These are phyloP conservation scores for Linurgus olivaceus DNA, from an alignment of 2,797 vertebrate genomes.

Conservation along the genomic window DNA sequence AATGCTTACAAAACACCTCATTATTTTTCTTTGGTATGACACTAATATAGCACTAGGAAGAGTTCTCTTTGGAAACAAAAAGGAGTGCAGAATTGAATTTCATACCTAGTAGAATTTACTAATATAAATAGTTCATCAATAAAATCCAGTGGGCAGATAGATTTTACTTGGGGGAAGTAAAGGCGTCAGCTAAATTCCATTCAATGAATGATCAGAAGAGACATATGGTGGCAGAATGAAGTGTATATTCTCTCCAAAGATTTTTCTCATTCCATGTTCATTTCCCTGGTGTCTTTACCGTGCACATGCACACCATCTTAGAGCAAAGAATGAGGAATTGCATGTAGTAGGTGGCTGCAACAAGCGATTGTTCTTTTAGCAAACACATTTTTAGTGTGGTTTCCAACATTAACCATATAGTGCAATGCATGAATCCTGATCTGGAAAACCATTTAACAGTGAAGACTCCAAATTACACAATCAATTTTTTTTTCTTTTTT, in stretches of 20 bases:
- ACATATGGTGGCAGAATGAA: background rate
- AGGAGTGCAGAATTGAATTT: background rate
- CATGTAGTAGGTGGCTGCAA: background rate
- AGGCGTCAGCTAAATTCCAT: background rate
- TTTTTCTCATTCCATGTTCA: slow-evolving; percentile 35
- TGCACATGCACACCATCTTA: fast-evolving
- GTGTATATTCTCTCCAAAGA: background rate
- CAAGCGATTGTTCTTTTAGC: slow-evolving; percentile 53
- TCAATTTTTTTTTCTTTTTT: background rate
- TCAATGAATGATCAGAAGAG: background rate
- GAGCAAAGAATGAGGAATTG: background rate
- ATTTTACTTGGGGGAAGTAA: background rate
- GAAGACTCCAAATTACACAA: background rate
- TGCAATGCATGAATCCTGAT: background rate
- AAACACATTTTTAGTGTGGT: background rate
- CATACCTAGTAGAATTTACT: background rate
- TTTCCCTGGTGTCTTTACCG: slow-evolving; percentile 20
- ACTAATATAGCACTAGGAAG: background rate
- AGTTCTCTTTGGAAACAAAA: background rate
- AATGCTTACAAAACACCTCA: background rate
- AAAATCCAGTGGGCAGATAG: background rate
- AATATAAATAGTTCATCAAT: background rate
- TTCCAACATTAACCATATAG: background rate
- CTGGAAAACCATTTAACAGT: background rate
- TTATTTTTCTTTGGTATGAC: background rate